Base-by-base conservation (phyloP, 2,888 invertebrate genomes). In the Tetanocera ferruginea region DNA sequence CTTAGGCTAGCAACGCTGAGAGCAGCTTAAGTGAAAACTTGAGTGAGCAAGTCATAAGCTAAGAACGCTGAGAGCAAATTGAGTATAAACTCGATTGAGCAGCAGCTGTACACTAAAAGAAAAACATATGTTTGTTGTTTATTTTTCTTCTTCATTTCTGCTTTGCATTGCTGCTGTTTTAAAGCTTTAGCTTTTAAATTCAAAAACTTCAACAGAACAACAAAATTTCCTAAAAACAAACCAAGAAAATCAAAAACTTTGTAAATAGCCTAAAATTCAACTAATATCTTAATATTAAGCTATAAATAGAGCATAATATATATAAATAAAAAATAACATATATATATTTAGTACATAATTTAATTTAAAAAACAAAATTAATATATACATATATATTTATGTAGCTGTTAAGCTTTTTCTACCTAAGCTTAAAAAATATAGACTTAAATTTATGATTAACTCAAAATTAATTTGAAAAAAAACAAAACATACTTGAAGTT, bases 371-470 rank as follows among this genome's bases (percentile, higher is more conserved):
- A 60, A n/a, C 19, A 55, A 72, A 6, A 37, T 60, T 43, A 37
- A 72, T 57, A 57, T 57, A 71, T 55, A 31, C 34, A 66, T 75
- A 51, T 23, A 31, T 62, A 62, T 49, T 28, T 62, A 73, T 72
- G 55, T 28, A 51, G 55, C 55, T 51, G 51, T 51, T 75, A 67
- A 75, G 75, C 75, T 66, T 75, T 75, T 74, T 75, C 67, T 75
- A 75, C 37, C 66, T 75, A 75, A 75, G 67, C 75, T 66, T 67
- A 55, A 66, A 52, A 6, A 31, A 51, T 62, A 74, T 62, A 74
- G 31, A 74, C 49, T 43, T 74, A 62, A 74, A 74, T 49, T 11
- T 31, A 64, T 64, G 14, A 66, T 14, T 57, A 49, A 75, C n/a
- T 51, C 5, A 69, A 69, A 23, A 25, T 37, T 14, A 43, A 19